phyloP scores from a whole-genome alignment of 2,888 invertebrate species.

The Dugesia japonica region DNA sequence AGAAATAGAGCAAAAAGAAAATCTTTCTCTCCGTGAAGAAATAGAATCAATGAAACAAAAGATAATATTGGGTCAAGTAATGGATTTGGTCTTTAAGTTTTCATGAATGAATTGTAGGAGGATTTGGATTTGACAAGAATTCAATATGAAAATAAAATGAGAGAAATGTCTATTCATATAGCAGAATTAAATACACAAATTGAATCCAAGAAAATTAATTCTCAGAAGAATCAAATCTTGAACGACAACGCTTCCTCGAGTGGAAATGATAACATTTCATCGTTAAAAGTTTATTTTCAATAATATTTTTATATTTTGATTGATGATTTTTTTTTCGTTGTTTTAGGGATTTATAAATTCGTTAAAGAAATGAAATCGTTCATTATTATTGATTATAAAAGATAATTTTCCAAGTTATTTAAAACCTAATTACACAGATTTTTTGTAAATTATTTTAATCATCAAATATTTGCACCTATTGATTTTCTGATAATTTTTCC shows the following conservation, averaged over 20 bases:
- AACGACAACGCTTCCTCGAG: not conserved
- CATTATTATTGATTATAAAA: too few species aligned
- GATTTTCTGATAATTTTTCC: too few species aligned
- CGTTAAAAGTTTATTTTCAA: not conserved
- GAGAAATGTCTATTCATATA: not conserved
- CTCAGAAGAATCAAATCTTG: not conserved
- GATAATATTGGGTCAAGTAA: not conserved
- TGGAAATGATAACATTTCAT: not conserved
- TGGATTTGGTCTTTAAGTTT: too few species aligned
- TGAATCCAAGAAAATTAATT: not conserved
- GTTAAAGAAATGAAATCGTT: not conserved
- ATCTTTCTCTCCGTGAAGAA: not conserved
- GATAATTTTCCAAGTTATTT: too few species aligned
- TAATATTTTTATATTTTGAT: not conserved
- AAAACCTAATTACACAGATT: too few species aligned
- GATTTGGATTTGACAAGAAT: not conserved
- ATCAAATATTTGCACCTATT: too few species aligned
- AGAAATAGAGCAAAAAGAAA: slow-evolving; percentile 1
- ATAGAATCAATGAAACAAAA: not conserved
- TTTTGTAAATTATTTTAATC: too few species aligned
- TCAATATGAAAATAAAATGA: slow-evolving; percentile 20
- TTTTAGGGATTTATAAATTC: not conserved
- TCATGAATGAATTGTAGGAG: too few species aligned
- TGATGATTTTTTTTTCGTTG: not conserved
- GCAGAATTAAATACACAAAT: not conserved